Percentiles rank a stretch among this genome's conserved stretches.
Evolutionary conservation across 2,888 invertebrate species (phyloP).

Genomic region (Petrophora chlorosata): DNA sequence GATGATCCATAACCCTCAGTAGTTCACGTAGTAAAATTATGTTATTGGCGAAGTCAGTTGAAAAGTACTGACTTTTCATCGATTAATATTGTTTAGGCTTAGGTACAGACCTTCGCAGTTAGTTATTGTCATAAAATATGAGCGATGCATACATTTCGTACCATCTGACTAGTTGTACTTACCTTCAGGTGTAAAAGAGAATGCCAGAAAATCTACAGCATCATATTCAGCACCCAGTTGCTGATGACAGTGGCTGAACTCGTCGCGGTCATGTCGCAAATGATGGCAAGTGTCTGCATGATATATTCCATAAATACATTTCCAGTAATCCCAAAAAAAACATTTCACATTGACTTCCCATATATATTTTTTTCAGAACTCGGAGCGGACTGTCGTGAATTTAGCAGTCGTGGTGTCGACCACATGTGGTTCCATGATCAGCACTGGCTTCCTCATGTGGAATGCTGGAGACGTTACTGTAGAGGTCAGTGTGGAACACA

Average conservation of each 20-base stretch:
- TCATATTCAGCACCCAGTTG: slow-evolving; percentile 54
- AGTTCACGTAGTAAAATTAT: too few relatives aligned
- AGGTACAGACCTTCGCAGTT: too few relatives aligned
- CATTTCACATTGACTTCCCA: too few relatives aligned
- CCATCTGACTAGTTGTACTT: too few relatives aligned
- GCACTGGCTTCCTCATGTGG: slow-evolving; percentile 59
- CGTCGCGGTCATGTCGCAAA: slow-evolving; percentile 44
- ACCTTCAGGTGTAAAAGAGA: slow-evolving; percentile 51
- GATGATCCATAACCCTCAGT: too few relatives aligned
- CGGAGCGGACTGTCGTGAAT: slow-evolving; percentile 12
- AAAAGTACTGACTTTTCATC: too few relatives aligned
- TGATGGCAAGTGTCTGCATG: slow-evolving; percentile 46
- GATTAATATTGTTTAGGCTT: too few relatives aligned
- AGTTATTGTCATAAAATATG: too few relatives aligned
- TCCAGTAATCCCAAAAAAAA: too few relatives aligned
- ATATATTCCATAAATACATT: too few relatives aligned
- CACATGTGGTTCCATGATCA: slow-evolving; percentile 37
- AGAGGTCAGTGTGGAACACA: slow-evolving; percentile 46
- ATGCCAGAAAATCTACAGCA: slow-evolving; percentile 44
- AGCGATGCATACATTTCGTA: too few relatives aligned
- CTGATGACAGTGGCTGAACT: slow-evolving; percentile 43
- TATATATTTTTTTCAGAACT: slow-evolving; percentile 10
- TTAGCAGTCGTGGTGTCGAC: slow-evolving; percentile 35
- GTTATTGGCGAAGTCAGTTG: too few relatives aligned
- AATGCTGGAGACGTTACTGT: slow-evolving; percentile 55